phyloP scores from a whole-genome alignment of 2,797 vertebrate species.

The Rhinophrynus dorsalis region DNA sequence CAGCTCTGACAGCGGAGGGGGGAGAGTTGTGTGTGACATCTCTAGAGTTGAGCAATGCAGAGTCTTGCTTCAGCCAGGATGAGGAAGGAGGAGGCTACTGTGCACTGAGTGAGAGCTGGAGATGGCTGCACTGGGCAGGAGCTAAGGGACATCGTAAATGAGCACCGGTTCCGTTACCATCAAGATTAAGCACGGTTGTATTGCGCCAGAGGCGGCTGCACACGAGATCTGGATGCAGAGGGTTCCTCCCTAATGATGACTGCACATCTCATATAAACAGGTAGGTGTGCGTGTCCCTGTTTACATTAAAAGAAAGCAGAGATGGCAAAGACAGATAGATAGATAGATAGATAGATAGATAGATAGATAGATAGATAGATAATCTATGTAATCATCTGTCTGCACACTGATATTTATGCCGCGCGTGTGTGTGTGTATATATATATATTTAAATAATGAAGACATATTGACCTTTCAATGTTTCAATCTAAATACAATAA shows the following conservation, averaged over 20 bases:
- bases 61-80: constrained; percentile 19
- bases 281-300: constrained; percentile 9
- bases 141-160: neutral
- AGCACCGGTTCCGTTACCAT: neutral
- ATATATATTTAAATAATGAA: constrained; percentile 1
- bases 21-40: neutral
- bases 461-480: no score
- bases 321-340: no score
- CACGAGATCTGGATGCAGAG: neutral
- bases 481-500: no score
- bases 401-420: no score
- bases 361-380: no score
- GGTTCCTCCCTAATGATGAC: neutral
- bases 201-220: neutral
- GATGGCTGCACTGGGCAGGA: constrained; percentile 16
- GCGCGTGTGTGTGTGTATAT: no score
- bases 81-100: constrained; percentile 15
- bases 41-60: constrained; percentile 36
- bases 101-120: constrained; percentile 5
- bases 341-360: no score
- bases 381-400: no score
- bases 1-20: constrained; percentile 4
- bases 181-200: neutral
- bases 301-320: no score
- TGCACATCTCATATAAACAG: neutral